A percentile compares a stretch with the other conserved stretches of the same genome.
These are phyloP conservation scores for Petaurus breviceps DNA, from an alignment of 2,113 vertebrate species.

Conservation along the genomic window DNA sequence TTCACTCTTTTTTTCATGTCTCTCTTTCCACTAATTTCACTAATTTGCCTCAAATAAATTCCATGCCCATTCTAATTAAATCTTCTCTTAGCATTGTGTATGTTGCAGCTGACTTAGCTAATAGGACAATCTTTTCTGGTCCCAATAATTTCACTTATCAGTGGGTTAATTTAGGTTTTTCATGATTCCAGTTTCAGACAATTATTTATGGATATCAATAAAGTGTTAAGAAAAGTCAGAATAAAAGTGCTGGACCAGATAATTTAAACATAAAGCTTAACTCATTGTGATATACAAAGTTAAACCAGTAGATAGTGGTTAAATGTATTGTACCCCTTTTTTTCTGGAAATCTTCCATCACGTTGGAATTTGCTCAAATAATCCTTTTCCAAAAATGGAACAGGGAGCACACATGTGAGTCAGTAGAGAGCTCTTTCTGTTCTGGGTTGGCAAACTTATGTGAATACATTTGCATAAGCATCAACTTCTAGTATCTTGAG, in stretches of 20 bases:
- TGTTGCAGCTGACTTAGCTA: background rate
- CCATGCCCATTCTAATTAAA: background rate
- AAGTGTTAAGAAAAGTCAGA: background rate
- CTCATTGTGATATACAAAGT: background rate
- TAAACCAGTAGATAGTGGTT: background rate
- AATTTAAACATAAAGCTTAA: slow-evolving; percentile 28
- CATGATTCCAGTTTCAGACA: background rate
- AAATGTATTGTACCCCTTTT: background rate
- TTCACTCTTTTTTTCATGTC: background rate
- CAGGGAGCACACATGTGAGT: background rate
- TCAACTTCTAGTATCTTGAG: background rate
- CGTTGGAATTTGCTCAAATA: background rate
- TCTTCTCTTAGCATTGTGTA: background rate
- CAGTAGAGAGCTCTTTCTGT: background rate
- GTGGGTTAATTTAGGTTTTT: background rate
- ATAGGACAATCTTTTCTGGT: background rate
- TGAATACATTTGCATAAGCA: background rate
- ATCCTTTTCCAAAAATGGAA: background rate
- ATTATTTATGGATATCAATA: slow-evolving; percentile 10
- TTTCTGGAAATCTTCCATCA: background rate
- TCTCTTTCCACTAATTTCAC: background rate
- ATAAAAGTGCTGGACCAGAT: background rate
- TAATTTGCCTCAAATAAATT: slow-evolving; percentile 26
- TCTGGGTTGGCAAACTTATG: background rate
- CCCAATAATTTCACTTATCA: slow-evolving; percentile 14